Conservation (phyloP, 2,888 invertebrate genomes). For the Melanostoma mellinum region DNA sequence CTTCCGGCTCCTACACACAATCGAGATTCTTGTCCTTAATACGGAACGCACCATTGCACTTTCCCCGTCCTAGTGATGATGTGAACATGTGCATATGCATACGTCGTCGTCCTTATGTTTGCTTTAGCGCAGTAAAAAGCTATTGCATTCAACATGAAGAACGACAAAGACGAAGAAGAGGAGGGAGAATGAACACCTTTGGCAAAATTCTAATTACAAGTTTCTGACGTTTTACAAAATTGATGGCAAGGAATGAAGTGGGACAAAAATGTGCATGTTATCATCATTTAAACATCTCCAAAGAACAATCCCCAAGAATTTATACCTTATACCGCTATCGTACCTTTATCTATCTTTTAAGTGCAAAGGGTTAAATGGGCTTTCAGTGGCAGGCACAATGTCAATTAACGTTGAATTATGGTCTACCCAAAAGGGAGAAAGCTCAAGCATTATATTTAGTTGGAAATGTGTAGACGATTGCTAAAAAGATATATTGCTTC, state of each 20-base stretch:
- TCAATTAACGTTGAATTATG: slow-evolving; percentile 71
- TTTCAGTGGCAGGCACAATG: slow-evolving; percentile 52
- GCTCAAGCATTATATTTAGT: slow-evolving; percentile 29
- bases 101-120: background rate
- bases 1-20: slow-evolving; percentile 2
- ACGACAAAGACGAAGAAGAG: background rate
- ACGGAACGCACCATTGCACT: slow-evolving; percentile 14
- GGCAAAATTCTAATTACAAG: slow-evolving; percentile 59
- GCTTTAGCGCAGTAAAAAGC: background rate
- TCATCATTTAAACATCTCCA: slow-evolving; percentile 31
- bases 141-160: background rate
- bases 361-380: slow-evolving; percentile 39
- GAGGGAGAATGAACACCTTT: slow-evolving; percentile 25
- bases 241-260: slow-evolving; percentile 3
- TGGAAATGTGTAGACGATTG: slow-evolving; percentile 46
- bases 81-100: background rate
- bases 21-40: slow-evolving; percentile 1
- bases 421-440: slow-evolving; percentile 38
- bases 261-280: slow-evolving; percentile 37
- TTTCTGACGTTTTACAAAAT: slow-evolving; percentile 44
- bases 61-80: slow-evolving; percentile 21
- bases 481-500: slow-evolving; percentile 56
- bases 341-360: background rate
- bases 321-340: background rate
- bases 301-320: slow-evolving; percentile 51